Evolutionary conservation across 2,888 invertebrate species (phyloP).

Genomic region (Cenopis cana): DNA sequence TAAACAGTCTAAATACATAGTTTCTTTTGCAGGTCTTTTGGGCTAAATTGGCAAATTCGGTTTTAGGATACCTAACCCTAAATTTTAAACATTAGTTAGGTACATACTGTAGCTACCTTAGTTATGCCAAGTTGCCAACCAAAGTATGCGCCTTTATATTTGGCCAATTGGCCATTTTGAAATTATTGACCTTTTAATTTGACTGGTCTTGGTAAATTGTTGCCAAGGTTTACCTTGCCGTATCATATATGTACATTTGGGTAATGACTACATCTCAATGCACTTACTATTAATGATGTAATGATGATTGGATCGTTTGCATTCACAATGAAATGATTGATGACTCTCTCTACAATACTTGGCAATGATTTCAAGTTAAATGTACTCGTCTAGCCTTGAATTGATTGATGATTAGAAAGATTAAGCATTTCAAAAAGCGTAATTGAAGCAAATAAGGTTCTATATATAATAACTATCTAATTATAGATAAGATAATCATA

Average conservation of each 20-base stretch:
- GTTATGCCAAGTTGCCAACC: too few relatives aligned
- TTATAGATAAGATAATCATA: too few relatives aligned
- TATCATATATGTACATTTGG: conserved; percentile 5
- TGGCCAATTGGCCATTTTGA: background rate
- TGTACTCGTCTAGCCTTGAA: conserved; percentile 23
- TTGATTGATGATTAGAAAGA: conserved; percentile 5
- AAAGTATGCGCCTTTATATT: background rate
- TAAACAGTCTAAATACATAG: too few relatives aligned
- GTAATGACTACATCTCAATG: conserved; percentile 25
- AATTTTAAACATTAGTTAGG: too few relatives aligned
- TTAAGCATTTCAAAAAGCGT: too few relatives aligned
- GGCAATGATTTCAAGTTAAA: conserved; percentile 12
- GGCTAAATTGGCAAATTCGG: too few relatives aligned
- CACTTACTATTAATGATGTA: conserved; percentile 30
- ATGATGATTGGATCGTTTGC: conserved; percentile 26
- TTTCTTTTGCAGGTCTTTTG: too few relatives aligned
- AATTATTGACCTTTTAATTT: conserved; percentile 2
- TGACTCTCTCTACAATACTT: conserved; percentile 25
- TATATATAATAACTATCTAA: too few relatives aligned
- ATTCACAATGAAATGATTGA: conserved; percentile 29
- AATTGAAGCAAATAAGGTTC: too few relatives aligned
- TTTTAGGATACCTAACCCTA: too few relatives aligned
- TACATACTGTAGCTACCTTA: too few relatives aligned
- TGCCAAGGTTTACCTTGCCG: conserved; percentile 28
- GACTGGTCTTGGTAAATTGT: conserved; percentile 15